A percentile compares a stretch with the other conserved stretches of the same genome.
Conservation (phyloP, 2,797 vertebrate genomes). For the Karalla daura region DNA sequence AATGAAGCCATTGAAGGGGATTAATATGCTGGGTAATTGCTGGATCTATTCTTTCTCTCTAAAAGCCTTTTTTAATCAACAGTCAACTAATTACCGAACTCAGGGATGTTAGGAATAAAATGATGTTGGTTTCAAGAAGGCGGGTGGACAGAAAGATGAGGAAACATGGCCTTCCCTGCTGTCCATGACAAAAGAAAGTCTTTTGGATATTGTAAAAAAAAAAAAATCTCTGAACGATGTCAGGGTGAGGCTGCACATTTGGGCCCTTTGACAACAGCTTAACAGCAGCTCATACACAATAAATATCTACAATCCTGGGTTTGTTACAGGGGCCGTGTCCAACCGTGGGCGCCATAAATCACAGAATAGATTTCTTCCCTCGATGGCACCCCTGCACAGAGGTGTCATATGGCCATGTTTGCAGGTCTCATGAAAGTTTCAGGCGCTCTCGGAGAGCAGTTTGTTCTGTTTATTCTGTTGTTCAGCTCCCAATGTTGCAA, state of each 20-base stretch:
- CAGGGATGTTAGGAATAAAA: conserved; percentile 58
- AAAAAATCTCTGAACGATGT: conserved; percentile 18
- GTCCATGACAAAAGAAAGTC: conserved; percentile 2
- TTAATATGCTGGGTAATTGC: conserved; percentile 83
- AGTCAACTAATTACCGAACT: conserved; percentile 78
- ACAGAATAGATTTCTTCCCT: conserved; percentile 15
- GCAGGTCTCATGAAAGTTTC: conserved; percentile 34
- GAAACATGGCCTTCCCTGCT: conserved; percentile 15
- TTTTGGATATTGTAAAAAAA: conserved; percentile 35
- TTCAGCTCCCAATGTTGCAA: conserved; percentile 2
- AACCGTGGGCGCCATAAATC: conserved; percentile 41
- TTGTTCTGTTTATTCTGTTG: conserved; percentile 29
- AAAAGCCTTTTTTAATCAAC: conserved; percentile 76
- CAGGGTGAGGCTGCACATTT: conserved; percentile 19
- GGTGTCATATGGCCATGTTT: conserved; percentile 24
- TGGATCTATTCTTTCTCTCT: conserved; percentile 71
- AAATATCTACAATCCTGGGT: conserved; percentile 53
- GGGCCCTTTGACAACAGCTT: conserved; percentile 38
- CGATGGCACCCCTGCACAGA: conserved; percentile 20
- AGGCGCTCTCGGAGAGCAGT: conserved; percentile 27
- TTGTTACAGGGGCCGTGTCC: conserved; percentile 31
- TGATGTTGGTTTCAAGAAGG: conserved; percentile 46
- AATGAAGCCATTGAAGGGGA: conserved; percentile 80
- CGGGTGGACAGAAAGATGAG: conserved; percentile 48
- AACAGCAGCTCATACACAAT: conserved; percentile 54